phyloP scores from a whole-genome alignment of 2,888 invertebrate genomes.

The Pecten maximus region DNA sequence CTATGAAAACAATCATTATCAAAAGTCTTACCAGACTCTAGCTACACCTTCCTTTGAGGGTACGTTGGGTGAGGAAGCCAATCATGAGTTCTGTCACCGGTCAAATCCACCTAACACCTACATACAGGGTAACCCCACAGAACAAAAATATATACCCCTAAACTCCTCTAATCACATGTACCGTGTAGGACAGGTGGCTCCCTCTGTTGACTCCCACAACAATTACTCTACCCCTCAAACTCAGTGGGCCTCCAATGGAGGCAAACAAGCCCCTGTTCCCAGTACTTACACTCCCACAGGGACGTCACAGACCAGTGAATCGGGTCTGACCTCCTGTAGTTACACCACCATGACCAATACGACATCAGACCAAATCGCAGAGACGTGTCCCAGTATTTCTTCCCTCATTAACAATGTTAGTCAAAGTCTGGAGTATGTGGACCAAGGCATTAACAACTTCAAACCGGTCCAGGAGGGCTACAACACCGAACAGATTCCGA shows the following conservation, averaged over 20 bases:
- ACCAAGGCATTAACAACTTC: conserved; percentile 22
- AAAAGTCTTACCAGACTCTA: conserved; percentile 67
- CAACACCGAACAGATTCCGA: neutral
- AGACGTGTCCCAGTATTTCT: conserved; percentile 77
- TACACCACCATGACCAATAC: conserved; percentile 77
- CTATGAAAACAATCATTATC: conserved; percentile 60
- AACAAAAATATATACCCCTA: conserved; percentile 53
- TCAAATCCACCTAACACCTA: conserved; percentile 44
- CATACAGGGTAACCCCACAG: conserved; percentile 42
- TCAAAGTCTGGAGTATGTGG: neutral
- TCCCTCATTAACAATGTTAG: conserved; percentile 78
- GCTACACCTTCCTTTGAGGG: conserved; percentile 50
- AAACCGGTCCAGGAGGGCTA: conserved; percentile 10
- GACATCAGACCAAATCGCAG: conserved; percentile 76
- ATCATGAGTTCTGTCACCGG: conserved; percentile 56
- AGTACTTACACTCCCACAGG: conserved; percentile 36
- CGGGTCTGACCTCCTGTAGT: conserved; percentile 62
- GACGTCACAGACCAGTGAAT: conserved; percentile 42
- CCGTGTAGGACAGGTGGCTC: conserved; percentile 30
- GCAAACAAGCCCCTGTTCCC: neutral
- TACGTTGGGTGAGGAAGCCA: conserved; percentile 52
- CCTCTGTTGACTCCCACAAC: conserved; percentile 38
- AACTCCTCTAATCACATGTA: conserved; percentile 84
- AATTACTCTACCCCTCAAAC: conserved; percentile 7
- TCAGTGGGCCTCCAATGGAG: neutral